Evolutionary conservation across 2,797 vertebrate genomes (phyloP).

Genomic region (Arctocebus calabarensis): DNA sequence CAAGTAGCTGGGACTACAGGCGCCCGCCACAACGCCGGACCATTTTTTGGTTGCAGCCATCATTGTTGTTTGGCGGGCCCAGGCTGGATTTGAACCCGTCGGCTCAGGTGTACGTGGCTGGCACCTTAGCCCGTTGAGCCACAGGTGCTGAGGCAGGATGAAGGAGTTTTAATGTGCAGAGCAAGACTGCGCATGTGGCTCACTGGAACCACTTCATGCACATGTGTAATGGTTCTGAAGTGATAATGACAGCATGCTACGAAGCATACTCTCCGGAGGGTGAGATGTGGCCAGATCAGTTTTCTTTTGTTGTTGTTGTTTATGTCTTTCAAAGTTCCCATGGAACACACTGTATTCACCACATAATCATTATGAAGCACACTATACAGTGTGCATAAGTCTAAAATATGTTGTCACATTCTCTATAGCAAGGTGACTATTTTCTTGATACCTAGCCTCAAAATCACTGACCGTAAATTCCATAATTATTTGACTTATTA

Average conservation of each 20-base stretch:
- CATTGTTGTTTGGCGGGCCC: too few species aligned
- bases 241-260: not conserved
- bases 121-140: too few species aligned
- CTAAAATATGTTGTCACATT: conserved; percentile 48
- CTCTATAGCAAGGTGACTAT: conserved; percentile 20
- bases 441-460: conserved; percentile 46
- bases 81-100: too few species aligned
- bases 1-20: too few species aligned
- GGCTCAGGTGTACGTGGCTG: too few species aligned
- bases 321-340: not conserved
- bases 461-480: not conserved
- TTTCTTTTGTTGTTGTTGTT: not conserved
- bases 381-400: not conserved
- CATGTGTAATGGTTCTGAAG: not conserved
- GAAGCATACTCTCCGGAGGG: not conserved
- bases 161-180: not conserved
- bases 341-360: not conserved
- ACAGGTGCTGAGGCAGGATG: not conserved
- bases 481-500: conserved; percentile 52
- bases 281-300: not conserved
- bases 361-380: not conserved
- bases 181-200: not conserved
- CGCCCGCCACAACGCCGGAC: too few species aligned
- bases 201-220: not conserved
- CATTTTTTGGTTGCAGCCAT: too few species aligned